phyloP scores from a whole-genome alignment of 2,113 vertebrate species.

The Cisticola juncidis region DNA sequence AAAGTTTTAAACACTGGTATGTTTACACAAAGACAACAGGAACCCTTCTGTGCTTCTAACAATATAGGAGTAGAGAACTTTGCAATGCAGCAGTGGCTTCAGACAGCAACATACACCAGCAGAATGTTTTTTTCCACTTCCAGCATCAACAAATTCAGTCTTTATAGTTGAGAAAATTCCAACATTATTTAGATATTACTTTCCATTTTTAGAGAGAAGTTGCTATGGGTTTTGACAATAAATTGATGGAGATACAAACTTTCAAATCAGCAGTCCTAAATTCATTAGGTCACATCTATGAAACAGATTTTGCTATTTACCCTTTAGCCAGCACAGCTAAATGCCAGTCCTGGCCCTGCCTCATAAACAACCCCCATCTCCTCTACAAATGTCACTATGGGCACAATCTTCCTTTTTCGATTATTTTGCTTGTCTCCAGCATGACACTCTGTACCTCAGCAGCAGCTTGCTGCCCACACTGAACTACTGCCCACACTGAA shows the following conservation, averaged over 20 bases:
- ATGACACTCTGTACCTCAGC: not conserved
- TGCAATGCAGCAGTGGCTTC: not conserved
- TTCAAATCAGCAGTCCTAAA: not conserved
- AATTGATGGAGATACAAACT: not conserved
- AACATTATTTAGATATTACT: not conserved
- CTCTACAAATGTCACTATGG: not conserved
- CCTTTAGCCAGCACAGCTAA: not conserved
- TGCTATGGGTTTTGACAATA: not conserved
- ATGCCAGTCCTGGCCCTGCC: not conserved
- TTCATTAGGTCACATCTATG: not conserved
- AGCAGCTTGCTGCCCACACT: not conserved
- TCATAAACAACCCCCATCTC: not conserved
- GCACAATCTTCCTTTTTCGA: not conserved
- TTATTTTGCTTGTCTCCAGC: not conserved
- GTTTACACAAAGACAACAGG: not conserved
- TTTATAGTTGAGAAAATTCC: not conserved
- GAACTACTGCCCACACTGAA: not conserved
- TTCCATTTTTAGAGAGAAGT: not conserved
- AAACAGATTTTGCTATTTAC: not conserved
- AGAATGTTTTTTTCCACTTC: not conserved
- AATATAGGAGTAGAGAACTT: not conserved
- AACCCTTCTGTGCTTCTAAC: not conserved
- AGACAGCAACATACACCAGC: not conserved
- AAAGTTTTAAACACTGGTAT: not conserved
- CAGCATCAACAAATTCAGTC: not conserved